Evolutionary conservation across 1,140 invertebrate species (phyloP).

Genomic region (Lucilia sericata): DNA sequence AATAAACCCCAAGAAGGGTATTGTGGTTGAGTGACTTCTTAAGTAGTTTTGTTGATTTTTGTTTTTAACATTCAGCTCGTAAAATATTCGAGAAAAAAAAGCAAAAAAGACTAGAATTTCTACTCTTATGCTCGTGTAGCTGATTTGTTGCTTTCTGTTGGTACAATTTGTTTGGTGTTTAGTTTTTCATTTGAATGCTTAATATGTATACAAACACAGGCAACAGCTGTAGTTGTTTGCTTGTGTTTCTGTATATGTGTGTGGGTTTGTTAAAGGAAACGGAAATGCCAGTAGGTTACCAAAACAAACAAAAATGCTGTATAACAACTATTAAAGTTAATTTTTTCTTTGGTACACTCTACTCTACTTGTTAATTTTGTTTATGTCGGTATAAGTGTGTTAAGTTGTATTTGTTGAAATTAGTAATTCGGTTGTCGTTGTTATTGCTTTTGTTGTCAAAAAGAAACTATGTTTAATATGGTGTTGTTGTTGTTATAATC

Average conservation of each 20-base stretch:
- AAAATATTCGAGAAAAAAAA: background rate
- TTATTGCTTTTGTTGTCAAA: background rate
- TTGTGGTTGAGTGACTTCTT: constrained; percentile 37
- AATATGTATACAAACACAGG: background rate
- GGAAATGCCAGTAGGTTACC: constrained; percentile 9
- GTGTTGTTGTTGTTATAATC: too few species aligned
- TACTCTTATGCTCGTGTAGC: too few species aligned
- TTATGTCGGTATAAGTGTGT: background rate
- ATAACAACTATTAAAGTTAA: constrained; percentile 30
- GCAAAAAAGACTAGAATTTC: background rate
- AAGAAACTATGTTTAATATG: background rate
- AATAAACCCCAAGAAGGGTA: background rate
- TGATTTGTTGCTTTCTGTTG: too few species aligned
- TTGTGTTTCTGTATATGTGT: background rate
- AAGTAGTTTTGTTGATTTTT: constrained; percentile 41
- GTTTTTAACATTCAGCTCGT: constrained; percentile 15
- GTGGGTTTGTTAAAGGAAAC: constrained; percentile 19
- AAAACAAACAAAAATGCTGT: background rate
- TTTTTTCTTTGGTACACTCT: background rate
- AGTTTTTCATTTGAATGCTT: background rate
- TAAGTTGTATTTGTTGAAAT: background rate
- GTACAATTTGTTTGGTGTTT: too few species aligned
- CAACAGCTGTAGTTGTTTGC: constrained; percentile 30
- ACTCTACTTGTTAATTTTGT: background rate
- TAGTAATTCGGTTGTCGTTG: background rate